Evolutionary conservation across 2,113 vertebrate genomes (phyloP).

Genomic region (Crotalus horridus): DNA sequence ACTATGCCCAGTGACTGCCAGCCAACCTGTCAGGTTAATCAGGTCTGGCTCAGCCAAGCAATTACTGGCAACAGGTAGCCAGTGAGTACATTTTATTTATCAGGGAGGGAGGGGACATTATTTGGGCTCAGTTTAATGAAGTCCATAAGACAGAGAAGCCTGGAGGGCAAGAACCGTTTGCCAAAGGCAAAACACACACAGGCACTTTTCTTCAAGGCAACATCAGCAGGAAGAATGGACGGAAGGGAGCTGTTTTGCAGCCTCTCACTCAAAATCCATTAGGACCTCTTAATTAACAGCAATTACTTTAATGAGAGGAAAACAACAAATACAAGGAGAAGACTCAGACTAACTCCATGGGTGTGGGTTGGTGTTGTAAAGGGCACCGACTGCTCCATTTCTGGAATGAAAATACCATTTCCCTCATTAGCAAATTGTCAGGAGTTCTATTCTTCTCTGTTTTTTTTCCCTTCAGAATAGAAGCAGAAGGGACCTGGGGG

Average conservation of each 20-base stretch:
- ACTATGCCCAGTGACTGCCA: background rate
- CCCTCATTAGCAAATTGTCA: too few species aligned
- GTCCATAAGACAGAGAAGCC: background rate
- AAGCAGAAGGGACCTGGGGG: background rate
- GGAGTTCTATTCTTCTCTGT: background rate
- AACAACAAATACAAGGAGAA: background rate
- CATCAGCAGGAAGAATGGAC: background rate
- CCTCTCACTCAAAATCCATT: conserved; percentile 16
- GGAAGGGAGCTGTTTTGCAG: background rate
- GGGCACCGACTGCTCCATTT: background rate
- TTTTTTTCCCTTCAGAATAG: background rate
- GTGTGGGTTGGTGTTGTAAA: background rate
- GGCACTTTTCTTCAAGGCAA: background rate
- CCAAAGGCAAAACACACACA: background rate
- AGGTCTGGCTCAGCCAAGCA: background rate
- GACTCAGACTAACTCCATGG: background rate
- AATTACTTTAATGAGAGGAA: conserved; percentile 19
- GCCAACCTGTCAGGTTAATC: fast-evolving
- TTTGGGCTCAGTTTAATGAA: background rate
- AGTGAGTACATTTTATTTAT: background rate
- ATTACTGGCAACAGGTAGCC: conserved; percentile 10
- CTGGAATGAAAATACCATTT: background rate
- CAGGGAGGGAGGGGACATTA: background rate
- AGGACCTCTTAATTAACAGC: conserved; percentile 31
- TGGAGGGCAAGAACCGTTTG: background rate